A percentile compares a stretch with the other conserved stretches of the same genome.
Evolutionary conservation across 2,888 invertebrate genomes (phyloP).

Genomic region (Anaspis maculata): DNA sequence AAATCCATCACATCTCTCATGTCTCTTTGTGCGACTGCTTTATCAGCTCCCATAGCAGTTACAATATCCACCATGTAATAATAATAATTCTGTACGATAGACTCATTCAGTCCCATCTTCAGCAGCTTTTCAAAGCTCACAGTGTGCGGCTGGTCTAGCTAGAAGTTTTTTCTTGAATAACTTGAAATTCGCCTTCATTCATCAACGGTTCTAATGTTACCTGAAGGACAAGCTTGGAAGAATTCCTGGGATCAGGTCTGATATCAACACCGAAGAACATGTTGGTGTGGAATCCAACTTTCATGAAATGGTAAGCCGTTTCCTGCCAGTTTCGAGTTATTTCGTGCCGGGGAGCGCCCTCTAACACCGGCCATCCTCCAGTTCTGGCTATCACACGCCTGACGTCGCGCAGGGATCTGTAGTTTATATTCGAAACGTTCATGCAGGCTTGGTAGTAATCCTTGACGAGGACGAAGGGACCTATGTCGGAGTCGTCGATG

Average conservation of each 20-base stretch:
- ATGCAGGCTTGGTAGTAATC: conserved; percentile 42
- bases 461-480: conserved; percentile 41
- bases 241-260: conserved; percentile 73
- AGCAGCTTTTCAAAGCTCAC: conserved; percentile 19
- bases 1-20: conserved; percentile 20
- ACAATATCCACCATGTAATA: conserved; percentile 23
- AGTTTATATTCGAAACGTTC: conserved; percentile 56
- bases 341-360: conserved; percentile 42
- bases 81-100: conserved; percentile 19
- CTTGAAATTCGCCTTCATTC: too few species aligned
- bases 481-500: conserved; percentile 33
- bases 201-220: too few species aligned
- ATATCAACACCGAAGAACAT: conserved; percentile 77
- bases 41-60: conserved; percentile 20
- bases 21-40: conserved; percentile 16
- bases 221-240: too few species aligned
- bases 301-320: conserved; percentile 56
- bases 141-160: conserved; percentile 22
- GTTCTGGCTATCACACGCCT: conserved; percentile 31
- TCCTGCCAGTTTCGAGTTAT: conserved; percentile 19
- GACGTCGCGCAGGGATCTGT: conserved; percentile 49
- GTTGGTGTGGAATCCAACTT: conserved; percentile 68
- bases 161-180: too few species aligned
- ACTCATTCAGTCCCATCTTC: conserved; percentile 16
- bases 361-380: conserved; percentile 48